A percentile compares a stretch with the other conserved stretches of the same genome.
Conservation (phyloP, 2,888 invertebrate genomes). For the Agonopterix arenella region DNA sequence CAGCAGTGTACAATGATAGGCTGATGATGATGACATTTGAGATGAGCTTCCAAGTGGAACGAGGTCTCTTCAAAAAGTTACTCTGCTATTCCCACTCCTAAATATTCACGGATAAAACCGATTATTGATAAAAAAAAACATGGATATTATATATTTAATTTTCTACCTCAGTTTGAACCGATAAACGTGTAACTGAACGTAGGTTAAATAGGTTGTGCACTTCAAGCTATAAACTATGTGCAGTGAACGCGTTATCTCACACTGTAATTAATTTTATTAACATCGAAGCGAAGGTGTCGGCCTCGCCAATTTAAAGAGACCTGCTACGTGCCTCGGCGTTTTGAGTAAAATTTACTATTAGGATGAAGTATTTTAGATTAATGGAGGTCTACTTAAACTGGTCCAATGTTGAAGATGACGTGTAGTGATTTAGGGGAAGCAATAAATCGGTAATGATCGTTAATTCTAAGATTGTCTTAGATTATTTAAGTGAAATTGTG, state of each 20-base stretch:
- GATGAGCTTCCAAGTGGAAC: too few relatives aligned
- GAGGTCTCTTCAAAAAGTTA: too few relatives aligned
- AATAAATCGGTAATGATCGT: constrained; percentile 38
- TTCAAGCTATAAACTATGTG: neutral
- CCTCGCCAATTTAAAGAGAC: constrained; percentile 23
- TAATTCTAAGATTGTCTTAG: constrained; percentile 21
- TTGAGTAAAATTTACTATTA: neutral
- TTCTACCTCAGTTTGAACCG: too few relatives aligned
- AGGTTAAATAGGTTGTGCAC: neutral
- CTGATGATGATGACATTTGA: too few relatives aligned
- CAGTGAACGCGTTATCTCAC: constrained; percentile 33
- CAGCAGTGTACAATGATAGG: too few relatives aligned
- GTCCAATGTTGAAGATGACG: constrained; percentile 37
- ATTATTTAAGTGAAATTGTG: constrained; percentile 7
- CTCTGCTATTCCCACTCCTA: too few relatives aligned
- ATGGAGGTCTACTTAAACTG: constrained; percentile 20
- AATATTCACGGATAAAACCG: too few relatives aligned
- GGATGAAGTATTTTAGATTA: constrained; percentile 1
- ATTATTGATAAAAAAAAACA: too few relatives aligned
- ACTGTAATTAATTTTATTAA: constrained; percentile 51
- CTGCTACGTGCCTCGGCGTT: constrained; percentile 4
- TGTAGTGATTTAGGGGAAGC: constrained; percentile 39
- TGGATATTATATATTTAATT: too few relatives aligned
- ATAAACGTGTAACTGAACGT: neutral
- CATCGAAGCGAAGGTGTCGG: constrained; percentile 25